Evolutionary conservation across 2,888 invertebrate genomes (phyloP).

Genomic region (Lepidochitona cinerea): DNA sequence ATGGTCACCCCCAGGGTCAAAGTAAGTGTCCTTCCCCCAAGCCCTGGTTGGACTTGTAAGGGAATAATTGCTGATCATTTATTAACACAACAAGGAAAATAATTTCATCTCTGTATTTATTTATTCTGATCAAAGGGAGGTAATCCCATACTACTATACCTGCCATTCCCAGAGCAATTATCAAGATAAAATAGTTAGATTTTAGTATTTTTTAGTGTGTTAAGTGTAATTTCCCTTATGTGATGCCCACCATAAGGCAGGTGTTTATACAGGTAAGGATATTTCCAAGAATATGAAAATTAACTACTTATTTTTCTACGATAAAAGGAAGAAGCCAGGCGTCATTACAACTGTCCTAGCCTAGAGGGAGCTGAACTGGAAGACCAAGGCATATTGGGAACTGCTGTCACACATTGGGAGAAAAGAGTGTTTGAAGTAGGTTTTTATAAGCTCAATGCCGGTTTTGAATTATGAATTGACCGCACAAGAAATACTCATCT

Average conservation of each 20-base stretch:
- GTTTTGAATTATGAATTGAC: too few species aligned
- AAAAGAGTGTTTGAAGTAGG: conserved; percentile 95
- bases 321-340: conserved; percentile 71
- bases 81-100: too few species aligned
- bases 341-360: conserved; percentile 87
- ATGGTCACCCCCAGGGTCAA: conserved; percentile 93
- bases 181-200: background rate
- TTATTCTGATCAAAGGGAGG: too few species aligned
- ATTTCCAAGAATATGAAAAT: too few species aligned
- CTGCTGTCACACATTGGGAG: conserved; percentile 98
- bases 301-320: too few species aligned
- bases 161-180: background rate
- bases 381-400: conserved; percentile 98
- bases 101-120: too few species aligned
- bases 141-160: too few species aligned
- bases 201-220: background rate
- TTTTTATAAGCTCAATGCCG: too few species aligned
- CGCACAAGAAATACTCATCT: too few species aligned
- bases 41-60: background rate
- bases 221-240: background rate
- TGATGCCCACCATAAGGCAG: too few species aligned
- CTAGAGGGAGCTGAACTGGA: conserved; percentile 97
- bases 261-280: too few species aligned
- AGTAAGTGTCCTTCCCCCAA: conserved; percentile 71
- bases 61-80: too few species aligned